Conservation (phyloP, 1,140 invertebrate genomes). For the Drosophila ananassae region DNA sequence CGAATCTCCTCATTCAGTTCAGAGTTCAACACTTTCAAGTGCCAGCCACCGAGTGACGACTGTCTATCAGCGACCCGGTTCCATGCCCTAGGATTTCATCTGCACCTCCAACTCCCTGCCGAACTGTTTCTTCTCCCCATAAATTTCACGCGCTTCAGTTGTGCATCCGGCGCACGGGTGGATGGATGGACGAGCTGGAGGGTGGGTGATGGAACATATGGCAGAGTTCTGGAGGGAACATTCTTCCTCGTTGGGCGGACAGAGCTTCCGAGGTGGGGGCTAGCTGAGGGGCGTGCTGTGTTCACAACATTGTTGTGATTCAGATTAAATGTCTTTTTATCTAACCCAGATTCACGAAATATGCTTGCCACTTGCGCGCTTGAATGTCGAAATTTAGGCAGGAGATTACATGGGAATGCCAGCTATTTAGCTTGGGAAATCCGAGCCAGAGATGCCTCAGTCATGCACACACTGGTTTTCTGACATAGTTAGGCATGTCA, state of each 20-base stretch:
- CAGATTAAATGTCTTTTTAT: conserved; percentile 79
- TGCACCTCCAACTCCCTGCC: conserved; percentile 6
- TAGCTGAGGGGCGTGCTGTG: conserved; percentile 32
- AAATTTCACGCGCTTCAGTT: conserved; percentile 77
- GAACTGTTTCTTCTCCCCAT: conserved; percentile 39
- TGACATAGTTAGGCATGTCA: no score
- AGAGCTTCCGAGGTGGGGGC: conserved; percentile 3
- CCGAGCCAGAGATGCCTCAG: conserved; percentile 33
- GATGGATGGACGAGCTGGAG: conserved; percentile 15
- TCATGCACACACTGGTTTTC: conserved; percentile 26
- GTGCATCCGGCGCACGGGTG: conserved; percentile 63
- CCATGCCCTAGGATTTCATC: conserved; percentile 9
- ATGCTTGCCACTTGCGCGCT: conserved; percentile 44
- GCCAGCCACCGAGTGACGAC: conserved; percentile 63
- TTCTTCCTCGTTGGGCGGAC: conserved; percentile 26
- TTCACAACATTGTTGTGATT: conserved; percentile 76
- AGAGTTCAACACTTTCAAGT: conserved; percentile 73
- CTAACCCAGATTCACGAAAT: conserved; percentile 73
- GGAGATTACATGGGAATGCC: conserved; percentile 54
- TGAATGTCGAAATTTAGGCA: conserved; percentile 51
- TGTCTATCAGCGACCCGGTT: conserved; percentile 51
- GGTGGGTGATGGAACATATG: conserved; percentile 59
- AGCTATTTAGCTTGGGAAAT: conserved; percentile 69
- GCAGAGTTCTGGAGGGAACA: conserved; percentile 58
- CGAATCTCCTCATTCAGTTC: conserved; percentile 45